Conservation (phyloP, 2,797 vertebrate species). For the Astyanax mexicanus region DNA sequence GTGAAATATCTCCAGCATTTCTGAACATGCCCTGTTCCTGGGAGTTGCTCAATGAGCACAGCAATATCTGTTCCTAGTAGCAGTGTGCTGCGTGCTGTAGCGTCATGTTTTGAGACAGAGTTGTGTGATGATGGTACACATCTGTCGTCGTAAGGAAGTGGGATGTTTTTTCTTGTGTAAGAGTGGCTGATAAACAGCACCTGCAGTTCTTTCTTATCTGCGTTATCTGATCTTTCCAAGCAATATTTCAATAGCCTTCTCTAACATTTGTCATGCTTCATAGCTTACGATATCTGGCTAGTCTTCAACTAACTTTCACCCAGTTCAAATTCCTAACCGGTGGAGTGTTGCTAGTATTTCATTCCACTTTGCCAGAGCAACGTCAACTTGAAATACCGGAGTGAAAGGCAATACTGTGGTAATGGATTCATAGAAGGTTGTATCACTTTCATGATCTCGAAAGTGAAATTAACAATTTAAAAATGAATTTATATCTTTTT, state of each 20-base stretch:
- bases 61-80: neutral
- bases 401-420: neutral
- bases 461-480: neutral
- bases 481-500: too few relatives aligned
- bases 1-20: neutral
- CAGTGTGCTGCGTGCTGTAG: too few relatives aligned
- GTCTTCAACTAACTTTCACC: neutral
- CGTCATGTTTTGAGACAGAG: too few relatives aligned
- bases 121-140: neutral
- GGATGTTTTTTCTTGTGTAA: too few relatives aligned
- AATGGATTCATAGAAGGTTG: neutral
- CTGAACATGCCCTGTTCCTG: neutral
- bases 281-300: neutral
- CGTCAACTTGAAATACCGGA: neutral
- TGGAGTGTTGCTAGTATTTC: neutral
- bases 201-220: neutral
- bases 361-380: neutral
- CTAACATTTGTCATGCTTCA: neutral
- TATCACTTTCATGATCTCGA: neutral
- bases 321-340: neutral
- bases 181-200: neutral
- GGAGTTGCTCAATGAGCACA: neutral
- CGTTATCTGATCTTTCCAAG: neutral
- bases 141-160: too few relatives aligned
- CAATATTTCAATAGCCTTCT: neutral